These are phyloP conservation scores for Zele albiditarsus DNA, from an alignment of 2,888 invertebrate species.

Conservation along the genomic window DNA sequence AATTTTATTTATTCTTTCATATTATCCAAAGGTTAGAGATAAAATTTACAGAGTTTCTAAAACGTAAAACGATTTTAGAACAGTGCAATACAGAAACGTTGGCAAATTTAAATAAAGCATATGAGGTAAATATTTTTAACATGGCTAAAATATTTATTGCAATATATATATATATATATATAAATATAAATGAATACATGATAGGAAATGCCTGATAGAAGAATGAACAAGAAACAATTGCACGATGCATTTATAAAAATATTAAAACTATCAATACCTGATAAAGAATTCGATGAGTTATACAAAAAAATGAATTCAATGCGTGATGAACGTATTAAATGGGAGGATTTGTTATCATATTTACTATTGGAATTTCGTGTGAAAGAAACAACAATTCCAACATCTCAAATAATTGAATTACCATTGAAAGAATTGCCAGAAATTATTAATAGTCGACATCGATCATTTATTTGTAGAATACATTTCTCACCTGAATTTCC, in stretches of 20 bases:
- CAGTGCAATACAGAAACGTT: slow-evolving; percentile 60
- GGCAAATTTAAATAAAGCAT: slow-evolving; percentile 57
- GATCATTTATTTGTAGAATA: slow-evolving; percentile 80
- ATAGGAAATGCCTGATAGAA: slow-evolving; percentile 51
- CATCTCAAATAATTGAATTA: slow-evolving; percentile 77
- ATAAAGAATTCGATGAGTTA: slow-evolving; percentile 77
- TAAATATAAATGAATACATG: slow-evolving; percentile 13
- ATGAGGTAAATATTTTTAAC: slow-evolving; percentile 55
- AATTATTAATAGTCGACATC: slow-evolving; percentile 80
- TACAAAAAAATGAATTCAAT: slow-evolving; percentile 80
- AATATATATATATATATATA: slow-evolving; percentile 12
- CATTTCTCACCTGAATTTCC: slow-evolving; percentile 78
- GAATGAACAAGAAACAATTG: slow-evolving; percentile 56
- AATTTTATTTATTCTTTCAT: no score
- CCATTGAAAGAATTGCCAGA: slow-evolving; percentile 78
- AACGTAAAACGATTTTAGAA: slow-evolving; percentile 55
- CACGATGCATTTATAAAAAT: slow-evolving; percentile 55
- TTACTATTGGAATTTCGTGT: slow-evolving; percentile 83
- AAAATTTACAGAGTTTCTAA: slow-evolving; percentile 55
- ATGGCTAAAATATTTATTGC: no score
- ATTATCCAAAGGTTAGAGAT: slow-evolving; percentile 47
- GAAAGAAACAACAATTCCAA: slow-evolving; percentile 77
- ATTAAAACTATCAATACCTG: slow-evolving; percentile 59
- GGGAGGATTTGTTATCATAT: slow-evolving; percentile 87
- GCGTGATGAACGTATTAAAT: slow-evolving; percentile 76